Evolutionary conservation across 2,797 vertebrate genomes (phyloP).

Genomic region (Xiphophorus birchmanni): DNA sequence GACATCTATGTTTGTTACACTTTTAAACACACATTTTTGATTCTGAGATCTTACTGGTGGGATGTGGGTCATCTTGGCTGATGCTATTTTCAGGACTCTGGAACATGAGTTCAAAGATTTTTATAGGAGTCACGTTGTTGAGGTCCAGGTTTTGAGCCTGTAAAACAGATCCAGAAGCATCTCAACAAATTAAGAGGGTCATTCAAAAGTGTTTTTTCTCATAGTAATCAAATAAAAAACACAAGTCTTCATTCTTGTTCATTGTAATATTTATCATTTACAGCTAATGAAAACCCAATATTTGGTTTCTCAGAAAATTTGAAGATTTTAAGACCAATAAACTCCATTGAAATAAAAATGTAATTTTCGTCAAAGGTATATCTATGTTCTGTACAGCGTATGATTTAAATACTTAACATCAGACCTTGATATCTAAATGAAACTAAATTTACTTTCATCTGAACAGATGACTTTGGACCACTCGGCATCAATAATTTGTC

Average conservation of each 20-base stretch:
- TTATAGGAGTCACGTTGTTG: slow-evolving; percentile 90
- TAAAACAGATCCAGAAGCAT: slow-evolving; percentile 9
- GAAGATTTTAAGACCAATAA: background rate
- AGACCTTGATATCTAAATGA: background rate
- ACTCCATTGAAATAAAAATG: background rate
- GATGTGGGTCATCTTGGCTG: slow-evolving; percentile 88
- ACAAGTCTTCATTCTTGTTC: background rate
- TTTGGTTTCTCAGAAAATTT: background rate
- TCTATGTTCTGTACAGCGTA: background rate
- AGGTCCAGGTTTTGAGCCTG: slow-evolving; percentile 91
- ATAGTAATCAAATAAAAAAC: background rate
- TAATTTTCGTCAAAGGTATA: background rate
- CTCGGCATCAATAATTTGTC: background rate
- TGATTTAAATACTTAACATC: background rate
- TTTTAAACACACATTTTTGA: background rate
- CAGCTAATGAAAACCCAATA: background rate
- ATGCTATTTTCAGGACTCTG: slow-evolving; percentile 91
- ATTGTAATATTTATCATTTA: background rate
- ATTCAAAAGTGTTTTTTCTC: background rate
- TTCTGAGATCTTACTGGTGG: slow-evolving; percentile 78
- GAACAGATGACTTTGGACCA: background rate
- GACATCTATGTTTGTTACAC: background rate
- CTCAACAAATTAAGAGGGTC: background rate
- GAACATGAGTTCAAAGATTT: slow-evolving; percentile 98
- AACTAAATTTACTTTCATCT: background rate